Evolutionary conservation across 35 echinoderm and acorn worm genomes (phyloP).

Genomic region (Lytechinus variegatus): DNA sequence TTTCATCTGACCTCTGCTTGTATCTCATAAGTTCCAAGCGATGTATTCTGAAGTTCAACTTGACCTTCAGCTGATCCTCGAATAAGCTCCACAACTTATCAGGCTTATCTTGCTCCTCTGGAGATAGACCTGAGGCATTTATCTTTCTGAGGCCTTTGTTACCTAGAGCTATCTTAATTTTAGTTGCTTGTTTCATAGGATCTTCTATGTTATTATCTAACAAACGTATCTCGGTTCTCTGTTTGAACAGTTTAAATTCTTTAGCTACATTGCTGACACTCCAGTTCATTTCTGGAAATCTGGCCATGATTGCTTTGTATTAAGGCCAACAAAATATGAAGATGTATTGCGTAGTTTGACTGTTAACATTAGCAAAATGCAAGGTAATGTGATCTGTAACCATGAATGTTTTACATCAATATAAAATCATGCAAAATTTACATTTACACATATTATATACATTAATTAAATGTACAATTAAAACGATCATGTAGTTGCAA

Average conservation of each 20-base stretch:
- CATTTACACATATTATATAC: neutral
- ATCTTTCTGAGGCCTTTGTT: no score
- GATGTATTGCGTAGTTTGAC: neutral
- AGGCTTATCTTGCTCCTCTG: slow-evolving; percentile 53
- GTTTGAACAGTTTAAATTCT: slow-evolving; percentile 61
- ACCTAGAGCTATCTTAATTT: no score
- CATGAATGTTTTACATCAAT: neutral
- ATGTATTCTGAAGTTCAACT: no score
- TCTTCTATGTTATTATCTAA: no score
- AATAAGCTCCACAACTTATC: slow-evolving; percentile 42
- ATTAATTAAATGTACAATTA: no score
- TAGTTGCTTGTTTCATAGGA: no score
- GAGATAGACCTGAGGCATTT: slow-evolving; percentile 27
- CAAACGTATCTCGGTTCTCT: slow-evolving; percentile 21
- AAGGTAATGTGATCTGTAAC: neutral
- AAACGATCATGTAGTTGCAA: no score
- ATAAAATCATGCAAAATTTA: neutral
- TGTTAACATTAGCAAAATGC: neutral
- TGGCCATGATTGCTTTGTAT: no score
- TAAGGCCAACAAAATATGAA: no score
- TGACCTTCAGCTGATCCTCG: slow-evolving; percentile 10
- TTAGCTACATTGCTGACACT: neutral
- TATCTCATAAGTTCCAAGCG: no score
- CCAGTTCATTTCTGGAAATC: slow-evolving; percentile 62
- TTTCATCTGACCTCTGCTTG: no score